Evolutionary conservation across 1,140 invertebrate genomes (phyloP).

Genomic region (Temnothorax curvispinosus): DNA sequence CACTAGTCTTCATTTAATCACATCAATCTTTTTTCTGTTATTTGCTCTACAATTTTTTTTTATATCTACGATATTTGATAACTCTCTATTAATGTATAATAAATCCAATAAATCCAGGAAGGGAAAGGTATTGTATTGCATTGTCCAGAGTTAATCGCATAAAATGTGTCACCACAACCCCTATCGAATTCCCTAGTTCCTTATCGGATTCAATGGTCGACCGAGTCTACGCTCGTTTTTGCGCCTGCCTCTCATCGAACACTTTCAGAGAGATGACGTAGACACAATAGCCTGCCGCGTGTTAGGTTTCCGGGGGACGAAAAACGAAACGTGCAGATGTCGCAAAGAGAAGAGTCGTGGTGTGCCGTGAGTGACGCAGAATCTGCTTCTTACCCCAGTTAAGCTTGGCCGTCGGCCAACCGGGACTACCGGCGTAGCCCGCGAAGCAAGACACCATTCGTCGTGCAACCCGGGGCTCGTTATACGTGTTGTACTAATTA

Average conservation of each 20-base stretch:
- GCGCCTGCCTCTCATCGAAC: constrained; percentile 7
- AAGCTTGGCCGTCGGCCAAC: constrained; percentile 73
- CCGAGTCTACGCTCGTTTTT: constrained; percentile 25
- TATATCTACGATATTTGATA: not conserved
- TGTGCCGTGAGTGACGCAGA: constrained; percentile 70
- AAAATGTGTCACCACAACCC: constrained; percentile 7
- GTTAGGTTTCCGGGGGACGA: constrained; percentile 39
- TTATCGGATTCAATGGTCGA: constrained; percentile 18
- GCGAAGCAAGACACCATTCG: constrained; percentile 46
- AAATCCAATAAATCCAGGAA: not conserved
- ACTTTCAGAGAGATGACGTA: constrained; percentile 24
- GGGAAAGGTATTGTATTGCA: not conserved
- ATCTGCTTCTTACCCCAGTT: constrained; percentile 71
- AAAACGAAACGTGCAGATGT: constrained; percentile 61
- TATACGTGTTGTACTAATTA: constrained; percentile 64
- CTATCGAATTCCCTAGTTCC: not conserved
- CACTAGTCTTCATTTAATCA: not conserved
- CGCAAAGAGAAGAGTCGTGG: constrained; percentile 64
- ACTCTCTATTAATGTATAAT: not conserved
- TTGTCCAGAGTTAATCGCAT: constrained; percentile 28
- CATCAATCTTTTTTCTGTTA: not conserved
- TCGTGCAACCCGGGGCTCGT: constrained; percentile 22
- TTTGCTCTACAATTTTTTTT: not conserved
- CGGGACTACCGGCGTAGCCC: constrained; percentile 44
- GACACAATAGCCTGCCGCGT: constrained; percentile 42